Base-by-base conservation (phyloP, 37 sponge, comb jelly and placozoan genomes). In the Axinella damicornis region DNA sequence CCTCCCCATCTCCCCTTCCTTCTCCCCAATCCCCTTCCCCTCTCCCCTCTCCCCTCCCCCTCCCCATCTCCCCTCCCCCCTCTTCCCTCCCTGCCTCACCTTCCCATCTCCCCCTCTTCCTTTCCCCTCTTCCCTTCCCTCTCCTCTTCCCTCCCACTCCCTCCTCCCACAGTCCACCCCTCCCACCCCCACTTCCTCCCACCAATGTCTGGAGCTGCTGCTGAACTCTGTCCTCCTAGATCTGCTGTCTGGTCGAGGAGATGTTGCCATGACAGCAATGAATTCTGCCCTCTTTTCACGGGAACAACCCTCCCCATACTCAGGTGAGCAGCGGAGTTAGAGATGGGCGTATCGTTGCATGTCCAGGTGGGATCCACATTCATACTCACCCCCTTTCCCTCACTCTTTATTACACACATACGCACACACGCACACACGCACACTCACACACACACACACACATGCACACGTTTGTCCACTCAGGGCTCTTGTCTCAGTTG, bases 211-310 rank as follows among this genome's bases (percentile, higher is more conserved):
- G 34, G 74, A 83, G 41, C 74, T 83, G 33, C 32, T 83, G 22
- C 11, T 83, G 30, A 83, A 74, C 40, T 59, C 62, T 25, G 41
- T 60, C 19, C 6, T 74, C 21, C 83, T 83, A 28, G 74, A 83
- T 33, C 53, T 63, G 64, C 63, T 58, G 73, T 61, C 32, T 41
- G 74, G 83, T 13, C 25, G 74, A 25, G 18, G 30, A 30, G 73
- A 55, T 27, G 37, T 19, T 22, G 82, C 72, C 34, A 70, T 71
- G 38, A 71, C 31, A 16, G 32, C 30, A 12, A 38, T 82, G 40
- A 25, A 71, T 21, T 66, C 34, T 33, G 69, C 69, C 34, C 69
- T 69, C 35, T 41, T 37, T 13, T 36, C 21, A 16, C 21, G 61
- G 41, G 55, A 16, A 67, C 54, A n/a, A 64, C 14, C 30, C 46